These are phyloP conservation scores for Onychomys leucogaster DNA, from an alignment of 2,797 vertebrate genomes.

Conservation along the genomic window DNA sequence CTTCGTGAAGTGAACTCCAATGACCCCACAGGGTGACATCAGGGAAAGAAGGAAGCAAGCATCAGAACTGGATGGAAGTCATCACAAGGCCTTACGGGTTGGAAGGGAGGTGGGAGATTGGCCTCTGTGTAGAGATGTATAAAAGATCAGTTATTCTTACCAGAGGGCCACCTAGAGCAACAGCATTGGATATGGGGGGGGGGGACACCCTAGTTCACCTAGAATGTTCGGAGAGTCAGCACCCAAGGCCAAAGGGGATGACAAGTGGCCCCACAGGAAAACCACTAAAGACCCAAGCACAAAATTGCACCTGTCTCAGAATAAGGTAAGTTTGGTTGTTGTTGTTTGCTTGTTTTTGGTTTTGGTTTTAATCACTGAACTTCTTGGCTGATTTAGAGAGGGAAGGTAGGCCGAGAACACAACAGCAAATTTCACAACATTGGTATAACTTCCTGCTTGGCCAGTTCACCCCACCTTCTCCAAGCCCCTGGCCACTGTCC, in stretches of 20 bases:
- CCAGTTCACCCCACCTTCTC: neutral
- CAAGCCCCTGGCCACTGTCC: neutral
- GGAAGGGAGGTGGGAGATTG: neutral
- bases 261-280: neutral
- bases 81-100: neutral
- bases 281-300: neutral
- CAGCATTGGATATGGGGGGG: neutral
- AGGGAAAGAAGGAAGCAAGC: conserved; percentile 42
- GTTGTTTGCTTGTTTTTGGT: neutral
- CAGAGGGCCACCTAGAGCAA: neutral
- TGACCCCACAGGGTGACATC: neutral
- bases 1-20: conserved; percentile 21
- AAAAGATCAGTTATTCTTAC: neutral
- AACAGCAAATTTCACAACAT: neutral
- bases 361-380: neutral
- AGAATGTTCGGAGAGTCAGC: neutral
- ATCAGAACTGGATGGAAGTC: neutral
- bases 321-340: neutral
- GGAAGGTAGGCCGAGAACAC: neutral
- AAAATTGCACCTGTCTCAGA: neutral
- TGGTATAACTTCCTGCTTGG: neutral
- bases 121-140: neutral
- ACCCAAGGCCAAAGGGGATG: neutral
- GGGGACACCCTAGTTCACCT: neutral
- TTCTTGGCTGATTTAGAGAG: neutral